Evolutionary conservation across 2,888 invertebrate species (phyloP).

Genomic region (Acleris emargana): DNA sequence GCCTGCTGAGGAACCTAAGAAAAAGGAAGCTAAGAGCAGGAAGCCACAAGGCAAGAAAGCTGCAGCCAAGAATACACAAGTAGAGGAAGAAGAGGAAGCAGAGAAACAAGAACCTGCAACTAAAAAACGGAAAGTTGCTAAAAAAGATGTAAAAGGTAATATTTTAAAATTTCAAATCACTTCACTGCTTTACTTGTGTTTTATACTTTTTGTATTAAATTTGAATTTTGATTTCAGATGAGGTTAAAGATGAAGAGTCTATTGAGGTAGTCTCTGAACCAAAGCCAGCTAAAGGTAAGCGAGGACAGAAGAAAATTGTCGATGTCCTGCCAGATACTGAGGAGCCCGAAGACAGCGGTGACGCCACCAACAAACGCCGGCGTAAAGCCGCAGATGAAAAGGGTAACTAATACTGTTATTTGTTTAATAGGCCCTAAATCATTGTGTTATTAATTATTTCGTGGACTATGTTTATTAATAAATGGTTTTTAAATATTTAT

Average conservation of each 20-base stretch:
- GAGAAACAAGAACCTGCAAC: constrained; percentile 53
- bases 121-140: constrained; percentile 62
- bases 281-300: constrained; percentile 66
- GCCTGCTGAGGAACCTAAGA: constrained; percentile 59
- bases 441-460: constrained; percentile 56
- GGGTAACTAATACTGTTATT: constrained; percentile 74
- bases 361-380: constrained; percentile 64
- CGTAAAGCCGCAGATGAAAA: constrained; percentile 72
- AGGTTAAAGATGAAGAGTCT: constrained; percentile 55
- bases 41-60: constrained; percentile 65
- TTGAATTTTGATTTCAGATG: constrained; percentile 42
- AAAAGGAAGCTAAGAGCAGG: constrained; percentile 64
- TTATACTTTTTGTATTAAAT: background rate
- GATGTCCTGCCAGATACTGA: constrained; percentile 53
- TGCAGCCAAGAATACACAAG: constrained; percentile 48
- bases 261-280: constrained; percentile 49
- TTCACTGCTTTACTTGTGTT: background rate
- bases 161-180: constrained; percentile 34
- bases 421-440: constrained; percentile 49
- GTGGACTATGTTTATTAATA: constrained; percentile 73
- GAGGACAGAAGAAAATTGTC: constrained; percentile 63
- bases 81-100: constrained; percentile 49
- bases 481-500: constrained; percentile 69
- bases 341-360: constrained; percentile 60
- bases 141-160: constrained; percentile 66